Percentiles rank a stretch among this genome's conserved stretches.
phyloP scores from a whole-genome alignment of 2,888 invertebrate species.

The Blastobasis adustella region DNA sequence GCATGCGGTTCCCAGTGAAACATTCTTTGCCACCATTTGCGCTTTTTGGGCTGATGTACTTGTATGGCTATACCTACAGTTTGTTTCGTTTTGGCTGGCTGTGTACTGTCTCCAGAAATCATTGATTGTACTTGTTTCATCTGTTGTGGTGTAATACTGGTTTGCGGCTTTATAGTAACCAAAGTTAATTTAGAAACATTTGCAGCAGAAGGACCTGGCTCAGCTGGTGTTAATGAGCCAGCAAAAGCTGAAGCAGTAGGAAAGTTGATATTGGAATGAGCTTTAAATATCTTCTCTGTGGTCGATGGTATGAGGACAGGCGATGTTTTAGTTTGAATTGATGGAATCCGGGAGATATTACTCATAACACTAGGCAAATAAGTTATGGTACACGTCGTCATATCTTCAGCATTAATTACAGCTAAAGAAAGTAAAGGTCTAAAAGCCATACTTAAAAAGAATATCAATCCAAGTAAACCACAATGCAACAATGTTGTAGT shows the following conservation, averaged over 20 bases:
- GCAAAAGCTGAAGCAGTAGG: conserved; percentile 26
- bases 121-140: conserved; percentile 52
- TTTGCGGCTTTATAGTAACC: conserved; percentile 38
- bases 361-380: conserved; percentile 53
- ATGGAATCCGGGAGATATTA: conserved; percentile 22
- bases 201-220: conserved; percentile 43
- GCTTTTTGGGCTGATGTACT: conserved; percentile 22
- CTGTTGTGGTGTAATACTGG: conserved; percentile 46
- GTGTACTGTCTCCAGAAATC: conserved; percentile 37
- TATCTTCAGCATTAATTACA: conserved; percentile 40
- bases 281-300: conserved; percentile 33
- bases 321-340: conserved; percentile 11
- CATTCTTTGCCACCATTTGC: conserved; percentile 39
- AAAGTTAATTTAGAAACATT: conserved; percentile 41
- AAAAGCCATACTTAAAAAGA: conserved; percentile 51
- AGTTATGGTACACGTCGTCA: conserved; percentile 52
- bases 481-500: conserved; percentile 47
- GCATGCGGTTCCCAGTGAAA: conserved; percentile 45
- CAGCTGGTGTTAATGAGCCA: conserved; percentile 8
- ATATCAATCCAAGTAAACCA: conserved; percentile 46
- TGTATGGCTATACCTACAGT: conserved; percentile 26
- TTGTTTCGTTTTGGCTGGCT: conserved; percentile 25
- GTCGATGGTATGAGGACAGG: conserved; percentile 27
- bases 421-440: conserved; percentile 51
- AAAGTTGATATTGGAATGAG: conserved; percentile 31